Conservation (phyloP, 2,113 vertebrate species). For the Todiramphus chloris region DNA sequence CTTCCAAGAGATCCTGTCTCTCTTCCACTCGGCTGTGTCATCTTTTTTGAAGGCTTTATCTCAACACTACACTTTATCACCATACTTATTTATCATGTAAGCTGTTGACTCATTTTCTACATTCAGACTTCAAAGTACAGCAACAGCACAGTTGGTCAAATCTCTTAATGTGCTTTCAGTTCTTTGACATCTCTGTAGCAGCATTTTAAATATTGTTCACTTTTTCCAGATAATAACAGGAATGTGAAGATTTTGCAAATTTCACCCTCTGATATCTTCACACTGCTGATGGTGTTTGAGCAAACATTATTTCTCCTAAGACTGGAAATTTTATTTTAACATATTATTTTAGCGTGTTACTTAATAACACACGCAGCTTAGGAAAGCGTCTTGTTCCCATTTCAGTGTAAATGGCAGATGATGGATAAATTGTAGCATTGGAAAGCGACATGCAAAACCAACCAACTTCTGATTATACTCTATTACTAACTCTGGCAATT, state of each 20-base stretch:
- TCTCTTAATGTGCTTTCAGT: not conserved
- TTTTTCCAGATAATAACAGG: not conserved
- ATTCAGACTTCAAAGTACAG: not conserved
- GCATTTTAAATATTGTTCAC: not conserved
- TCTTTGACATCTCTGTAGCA: not conserved
- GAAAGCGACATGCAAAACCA: not conserved
- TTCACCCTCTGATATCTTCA: not conserved
- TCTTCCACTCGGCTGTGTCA: not conserved
- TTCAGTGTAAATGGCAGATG: slow-evolving; percentile 4
- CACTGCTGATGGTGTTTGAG: not conserved
- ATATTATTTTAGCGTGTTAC: not conserved
- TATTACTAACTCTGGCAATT: not conserved
- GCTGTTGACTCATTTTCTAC: not conserved
- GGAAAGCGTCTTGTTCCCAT: not conserved
- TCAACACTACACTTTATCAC: not conserved
- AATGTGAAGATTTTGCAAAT: not conserved
- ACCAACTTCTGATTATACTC: not conserved
- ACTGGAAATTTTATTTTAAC: not conserved
- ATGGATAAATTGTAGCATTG: slow-evolving; percentile 21
- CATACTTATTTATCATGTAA: not conserved
- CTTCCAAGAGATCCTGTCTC: not conserved
- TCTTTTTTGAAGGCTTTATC: not conserved
- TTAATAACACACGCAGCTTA: not conserved
- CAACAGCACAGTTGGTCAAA: not conserved
- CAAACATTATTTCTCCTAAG: not conserved